Evolutionary conservation across 2,888 invertebrate genomes (phyloP), one percentile per base, ranked within the genome.

Genomic region (Eustalomyia histrio): DNA sequence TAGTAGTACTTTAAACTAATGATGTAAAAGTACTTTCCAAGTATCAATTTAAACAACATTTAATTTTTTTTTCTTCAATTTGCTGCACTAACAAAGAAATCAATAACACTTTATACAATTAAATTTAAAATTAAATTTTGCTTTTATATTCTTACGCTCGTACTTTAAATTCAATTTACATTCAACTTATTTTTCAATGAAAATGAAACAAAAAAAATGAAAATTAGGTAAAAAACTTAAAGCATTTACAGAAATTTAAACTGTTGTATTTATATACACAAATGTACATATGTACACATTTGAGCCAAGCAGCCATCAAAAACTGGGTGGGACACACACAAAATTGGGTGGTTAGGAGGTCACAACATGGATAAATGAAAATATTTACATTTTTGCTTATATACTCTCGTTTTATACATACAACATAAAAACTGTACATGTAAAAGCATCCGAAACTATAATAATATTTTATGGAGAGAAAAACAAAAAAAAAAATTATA

Each of bases 321-420:
- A 81, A 81, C 71, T 81, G 81, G 81, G 81, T 81, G 81, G 80
- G 76, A 76, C 80, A 80, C 64, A 72, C 16, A 24, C n/a, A 58
- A 55, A 73, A 79, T 57, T 61, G 79, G 79, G 79, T 79, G 79
- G 73, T 64, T 73, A 35, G 43, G 29, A 29, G 43, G 18, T 21
- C 35, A 60, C 60, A 24, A 14, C n/a, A 55, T 21, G 21, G 10
- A 52, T 12, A 24, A 55, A 55, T 10, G n/a, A 7, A 55, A 55
- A 24, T 24, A 55, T 55, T 21, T 24, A 24, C 14, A 55, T 21
- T 55, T 33, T 57, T 63, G 17, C 33, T 73, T 47, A 33, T 33
- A 33, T 18, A 60, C 71, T 21, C 33, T 60, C 29, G 12, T 47
- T 29, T 29, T 6, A 14, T 14, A n/a, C 43, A 47, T 47, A n/a